Base-by-base conservation (phyloP, 2,797 vertebrate genomes). In the Phoxinus dragarum region DNA sequence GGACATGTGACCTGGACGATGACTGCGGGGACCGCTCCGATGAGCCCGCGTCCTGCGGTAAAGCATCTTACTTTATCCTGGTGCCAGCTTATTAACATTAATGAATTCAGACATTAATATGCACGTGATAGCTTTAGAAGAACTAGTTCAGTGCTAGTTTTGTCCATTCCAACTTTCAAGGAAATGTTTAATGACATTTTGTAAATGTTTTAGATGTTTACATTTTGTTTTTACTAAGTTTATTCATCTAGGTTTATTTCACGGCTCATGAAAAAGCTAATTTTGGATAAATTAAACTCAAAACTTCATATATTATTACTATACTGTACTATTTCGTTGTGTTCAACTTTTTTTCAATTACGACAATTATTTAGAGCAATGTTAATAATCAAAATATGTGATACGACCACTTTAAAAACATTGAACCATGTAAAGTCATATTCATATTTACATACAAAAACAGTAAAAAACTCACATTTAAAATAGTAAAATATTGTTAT, bases 1-100 rank as follows among this genome's bases (percentile, higher is more conserved):
- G 98, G 98, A 99, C 96, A 0, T 99, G 98, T 11, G 98, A 99
- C 89, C 94, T 99, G 90, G 98, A 99, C 0, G 98, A 99, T 5
- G 98, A 99, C 92, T 99, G 98, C 0, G 98, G 98, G 0, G 98
- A 99, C 90, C 97, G 97, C 11, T 99, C 98, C 0, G 98, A 99
- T 0, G 98, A 99, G 86, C 97, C 97, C 0, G 95, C 94, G 2
- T 96, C 96, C 0, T 99, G 98, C 19, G 98, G 98, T 99, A 91
- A 71, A 76, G 11, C 10, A 49, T 47, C 17, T 23, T 12, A 10
- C 47, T 61, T 81, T 82, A 42, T 81, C 7, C 5, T 36, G 16
- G 12, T 31, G 42, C 27, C 67, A 31, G n/a, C 49, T 31, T 81
- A 36, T 52, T 36, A 7, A 38, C 10, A 49, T 83, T 6, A 23